These are phyloP conservation scores for Morpho helenor DNA, from an alignment of 2,888 invertebrate species.

Conservation along the genomic window DNA sequence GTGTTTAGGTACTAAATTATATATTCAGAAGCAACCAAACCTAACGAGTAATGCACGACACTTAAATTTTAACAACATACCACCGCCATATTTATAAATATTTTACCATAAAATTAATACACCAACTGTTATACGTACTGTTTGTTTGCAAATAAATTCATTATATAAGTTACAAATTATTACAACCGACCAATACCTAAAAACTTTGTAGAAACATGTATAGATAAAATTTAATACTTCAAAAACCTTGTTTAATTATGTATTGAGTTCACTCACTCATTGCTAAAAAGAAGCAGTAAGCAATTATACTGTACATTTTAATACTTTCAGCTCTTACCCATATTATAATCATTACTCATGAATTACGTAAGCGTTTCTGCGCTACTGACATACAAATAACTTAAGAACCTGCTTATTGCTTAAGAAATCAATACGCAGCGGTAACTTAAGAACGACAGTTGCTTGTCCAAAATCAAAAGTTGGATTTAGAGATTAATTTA, in stretches of 20 bases:
- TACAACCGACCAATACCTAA: not conserved
- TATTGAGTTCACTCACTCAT: conserved; percentile 7
- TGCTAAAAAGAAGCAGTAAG: conserved; percentile 4
- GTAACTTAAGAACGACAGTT: conserved; percentile 8
- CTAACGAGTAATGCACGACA: no score
- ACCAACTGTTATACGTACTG: no score
- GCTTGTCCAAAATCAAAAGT: conserved; percentile 4
- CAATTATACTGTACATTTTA: conserved; percentile 9
- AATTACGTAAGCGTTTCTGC: conserved; percentile 39
- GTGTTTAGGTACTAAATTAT: no score
- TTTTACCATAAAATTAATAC: no score
- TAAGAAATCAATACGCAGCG: conserved; percentile 15
- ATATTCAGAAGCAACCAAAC: no score
- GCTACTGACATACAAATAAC: conserved; percentile 27
- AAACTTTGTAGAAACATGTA: not conserved
- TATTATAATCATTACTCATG: conserved; percentile 36
- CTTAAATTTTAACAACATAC: no score
- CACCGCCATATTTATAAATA: no score
- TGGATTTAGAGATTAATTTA: not conserved
- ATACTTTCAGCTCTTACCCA: conserved; percentile 5
- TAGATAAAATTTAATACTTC: not conserved
- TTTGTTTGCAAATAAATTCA: no score
- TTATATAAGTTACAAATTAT: not conserved
- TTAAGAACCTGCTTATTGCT: conserved; percentile 24
- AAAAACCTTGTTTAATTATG: not conserved